Base-by-base conservation (phyloP, 2,113 vertebrate genomes). In the Phoenicopterus ruber region DNA sequence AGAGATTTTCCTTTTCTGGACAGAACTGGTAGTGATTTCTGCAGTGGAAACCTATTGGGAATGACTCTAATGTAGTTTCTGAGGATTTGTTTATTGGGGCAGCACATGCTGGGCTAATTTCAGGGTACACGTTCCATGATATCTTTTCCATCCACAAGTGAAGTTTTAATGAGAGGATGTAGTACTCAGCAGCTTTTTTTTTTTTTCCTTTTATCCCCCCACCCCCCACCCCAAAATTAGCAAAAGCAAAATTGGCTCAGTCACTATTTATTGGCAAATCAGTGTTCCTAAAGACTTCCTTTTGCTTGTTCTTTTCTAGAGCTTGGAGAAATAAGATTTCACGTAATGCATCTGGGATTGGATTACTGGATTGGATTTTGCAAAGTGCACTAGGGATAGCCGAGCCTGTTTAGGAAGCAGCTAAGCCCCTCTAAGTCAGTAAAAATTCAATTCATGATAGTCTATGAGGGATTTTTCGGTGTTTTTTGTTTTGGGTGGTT, bases 281-380 rank as follows among this genome's bases (percentile, higher is more conserved):
- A 95, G 76, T 92, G 93, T 90, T 95, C 67, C 69, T 89, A 84
- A 96, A 92, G 76, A 92, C 87, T 92, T 95, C 46, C 74, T 83
- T 86, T 79, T 81, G 78, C 92, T 88, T 94, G 94, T 95, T 96
- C 96, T 95, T 93, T 94, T 92, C 79, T 73, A 69, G 82, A 81
- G 87, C 96, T 95, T 16, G 52, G 81, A 95, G 94, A 97, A 97
- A 96, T 93, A 94, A 96, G 96, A 93, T 95, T 97, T 97, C 90
- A 83, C 9, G 2, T 88, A 96, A 95, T 90, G 94, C 96, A 91
- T 93, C 86, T 92, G 93, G 96, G 94, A 96, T 95, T 95, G 93
- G 94, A 96, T 97, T 96, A 95, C 91, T 86, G 91, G 95, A 95
- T 88, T 94, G 95, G 88, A 95, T 96, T 94, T 84, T 83, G 66